Conservation (phyloP, 1,140 invertebrate species). For the Cydia strobilella region DNA sequence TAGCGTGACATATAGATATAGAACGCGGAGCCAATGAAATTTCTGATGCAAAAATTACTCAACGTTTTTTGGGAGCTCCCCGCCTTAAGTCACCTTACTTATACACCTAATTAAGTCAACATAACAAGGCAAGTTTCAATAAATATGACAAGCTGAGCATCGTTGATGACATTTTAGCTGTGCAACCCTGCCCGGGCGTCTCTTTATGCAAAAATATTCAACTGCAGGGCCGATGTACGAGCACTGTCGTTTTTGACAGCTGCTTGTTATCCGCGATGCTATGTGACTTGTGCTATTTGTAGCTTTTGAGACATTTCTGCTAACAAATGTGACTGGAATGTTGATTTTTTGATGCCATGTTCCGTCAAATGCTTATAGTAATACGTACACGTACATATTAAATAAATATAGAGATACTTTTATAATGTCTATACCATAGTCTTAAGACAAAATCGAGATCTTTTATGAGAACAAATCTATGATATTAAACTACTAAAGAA, state of each 20-base stretch:
- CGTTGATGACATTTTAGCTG: neutral
- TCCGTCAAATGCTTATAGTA: neutral
- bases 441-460: too few relatives aligned
- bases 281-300: neutral
- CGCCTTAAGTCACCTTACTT: too few relatives aligned
- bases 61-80: too few relatives aligned
- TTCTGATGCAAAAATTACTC: too few relatives aligned
- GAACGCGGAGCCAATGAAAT: too few relatives aligned
- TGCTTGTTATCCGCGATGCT: conserved; percentile 14
- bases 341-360: neutral
- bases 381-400: neutral
- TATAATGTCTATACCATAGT: too few relatives aligned
- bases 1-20: too few relatives aligned
- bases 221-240: neutral
- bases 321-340: conserved; percentile 4
- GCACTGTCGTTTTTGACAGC: neutral
- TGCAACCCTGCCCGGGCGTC: neutral
- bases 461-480: too few relatives aligned
- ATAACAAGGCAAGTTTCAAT: neutral
- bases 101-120: too few relatives aligned
- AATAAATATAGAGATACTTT: too few relatives aligned
- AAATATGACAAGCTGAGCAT: neutral
- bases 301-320: conserved; percentile 1
- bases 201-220: conserved; percentile 29
- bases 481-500: too few relatives aligned